Evolutionary conservation across 2,888 invertebrate genomes (phyloP).

Genomic region (Hedya salicella): DNA sequence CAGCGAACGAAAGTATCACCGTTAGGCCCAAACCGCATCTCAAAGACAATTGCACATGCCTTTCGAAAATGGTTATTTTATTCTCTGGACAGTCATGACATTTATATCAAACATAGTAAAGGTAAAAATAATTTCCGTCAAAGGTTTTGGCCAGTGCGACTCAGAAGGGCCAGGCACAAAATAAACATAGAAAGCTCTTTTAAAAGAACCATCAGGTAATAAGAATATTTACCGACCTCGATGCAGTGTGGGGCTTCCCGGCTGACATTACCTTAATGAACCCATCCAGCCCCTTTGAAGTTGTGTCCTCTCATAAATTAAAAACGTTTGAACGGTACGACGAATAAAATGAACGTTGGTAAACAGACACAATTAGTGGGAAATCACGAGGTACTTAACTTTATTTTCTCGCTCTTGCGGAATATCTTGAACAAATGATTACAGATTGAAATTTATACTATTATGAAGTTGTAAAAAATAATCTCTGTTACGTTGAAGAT

Average conservation of each 20-base stretch:
- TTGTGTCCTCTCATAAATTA: constrained; percentile 40
- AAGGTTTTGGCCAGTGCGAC: not conserved
- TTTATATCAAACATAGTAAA: not conserved
- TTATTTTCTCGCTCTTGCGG: not conserved
- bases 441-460: too few relatives aligned
- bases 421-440: not conserved
- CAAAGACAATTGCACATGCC: too few relatives aligned
- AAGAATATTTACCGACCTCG: constrained; percentile 33
- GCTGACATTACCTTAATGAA: constrained; percentile 41
- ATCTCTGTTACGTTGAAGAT: too few relatives aligned
- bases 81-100: not conserved
- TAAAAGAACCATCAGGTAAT: constrained; percentile 29
- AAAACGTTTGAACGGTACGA: constrained; percentile 36
- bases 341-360: constrained; percentile 33
- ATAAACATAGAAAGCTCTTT: constrained; percentile 17
- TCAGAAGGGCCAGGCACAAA: not conserved
- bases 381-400: constrained; percentile 15
- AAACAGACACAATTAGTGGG: constrained; percentile 22
- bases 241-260: constrained; percentile 27
- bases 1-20: too few relatives aligned
- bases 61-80: too few relatives aligned
- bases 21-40: too few relatives aligned
- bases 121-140: not conserved
- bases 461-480: too few relatives aligned
- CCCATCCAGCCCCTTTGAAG: constrained; percentile 39